Evolutionary conservation across 2,888 invertebrate species (phyloP), one percentile per base, ranked within the genome.

Genomic region (Labia minor): DNA sequence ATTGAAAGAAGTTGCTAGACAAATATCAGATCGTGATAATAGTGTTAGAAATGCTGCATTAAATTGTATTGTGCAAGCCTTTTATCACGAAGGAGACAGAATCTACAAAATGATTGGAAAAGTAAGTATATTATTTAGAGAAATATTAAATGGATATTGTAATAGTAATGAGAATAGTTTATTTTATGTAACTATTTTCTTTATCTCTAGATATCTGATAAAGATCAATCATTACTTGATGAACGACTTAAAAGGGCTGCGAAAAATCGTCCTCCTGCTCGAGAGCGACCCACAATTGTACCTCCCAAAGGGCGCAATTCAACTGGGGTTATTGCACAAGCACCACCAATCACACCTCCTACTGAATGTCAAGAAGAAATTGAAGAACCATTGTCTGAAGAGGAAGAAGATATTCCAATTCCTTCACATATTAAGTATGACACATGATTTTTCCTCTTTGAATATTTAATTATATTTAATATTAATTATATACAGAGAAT

Each of bases 1-100:
- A 0, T 79, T 98, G 1, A 91, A 91, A 76, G 91, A 94, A 78
- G 86, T 99, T 18, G 96, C 96, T 0, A 87, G 90, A 61, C 95
- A 96, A 76, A 97, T 99, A 74, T 90, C 94, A 0, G 97, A 99
- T 79, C 81, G 96, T 21, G 98, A 99, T 78, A 96, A 95, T 78
- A 87, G 90, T 1, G 98, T 99, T 61, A 84, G 99, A 63, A 96
- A 92, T 75, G 95, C 96, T 0, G 96, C 98, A 0, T 83, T 99
- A 65, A 98, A 97, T 81, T 92, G 93, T 73, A 86, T 96, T 66
- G 90, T 96, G 0, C 87, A 89, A 72, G 95, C 92, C 0, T 96
- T 92, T 78, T 89, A 89, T 78, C 82, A 94, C 33, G 89, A 94
- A 70, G 96, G 96, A 0, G 98, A 98, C 73, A 88, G 85, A 76